phyloP scores from a whole-genome alignment of 2,797 vertebrate genomes.

The Lagothrix lagotricha region DNA sequence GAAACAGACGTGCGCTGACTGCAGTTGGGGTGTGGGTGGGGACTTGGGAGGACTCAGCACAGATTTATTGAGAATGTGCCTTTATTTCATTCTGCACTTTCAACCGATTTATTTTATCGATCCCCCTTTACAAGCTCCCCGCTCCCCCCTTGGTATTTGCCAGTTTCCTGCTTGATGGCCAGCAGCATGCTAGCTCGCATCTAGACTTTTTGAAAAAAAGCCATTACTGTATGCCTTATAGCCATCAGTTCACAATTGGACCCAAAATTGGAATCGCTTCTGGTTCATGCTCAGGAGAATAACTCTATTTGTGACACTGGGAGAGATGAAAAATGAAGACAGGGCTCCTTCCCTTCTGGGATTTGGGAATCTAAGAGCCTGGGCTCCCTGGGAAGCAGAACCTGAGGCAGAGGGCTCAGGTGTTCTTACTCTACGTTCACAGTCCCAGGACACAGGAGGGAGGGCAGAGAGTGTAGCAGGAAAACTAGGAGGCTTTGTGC shows the following conservation, averaged over 20 bases:
- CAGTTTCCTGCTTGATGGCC: background rate
- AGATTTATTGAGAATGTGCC: background rate
- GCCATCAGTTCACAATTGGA: background rate
- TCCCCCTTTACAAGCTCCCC: background rate
- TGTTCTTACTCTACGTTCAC: accelerated
- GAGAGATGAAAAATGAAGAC: background rate
- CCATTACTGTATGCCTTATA: background rate
- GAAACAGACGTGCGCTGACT: background rate
- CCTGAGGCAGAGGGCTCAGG: background rate
- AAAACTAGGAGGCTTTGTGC: accelerated
- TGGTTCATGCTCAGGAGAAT: background rate
- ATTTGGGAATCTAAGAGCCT: background rate
- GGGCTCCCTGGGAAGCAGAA: no score
- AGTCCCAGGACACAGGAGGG: background rate
- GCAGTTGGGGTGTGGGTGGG: background rate
- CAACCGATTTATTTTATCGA: background rate
- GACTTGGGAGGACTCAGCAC: background rate
- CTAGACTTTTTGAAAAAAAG: background rate
- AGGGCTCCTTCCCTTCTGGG: background rate
- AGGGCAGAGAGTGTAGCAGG: accelerated
- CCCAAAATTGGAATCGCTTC: background rate
- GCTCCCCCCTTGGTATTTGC: no score
- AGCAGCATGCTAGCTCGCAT: background rate
- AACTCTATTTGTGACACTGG: background rate
- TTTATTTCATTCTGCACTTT: background rate